These are phyloP conservation scores for Lycia hirtaria DNA, from an alignment of 2,888 invertebrate species.

Conservation along the genomic window DNA sequence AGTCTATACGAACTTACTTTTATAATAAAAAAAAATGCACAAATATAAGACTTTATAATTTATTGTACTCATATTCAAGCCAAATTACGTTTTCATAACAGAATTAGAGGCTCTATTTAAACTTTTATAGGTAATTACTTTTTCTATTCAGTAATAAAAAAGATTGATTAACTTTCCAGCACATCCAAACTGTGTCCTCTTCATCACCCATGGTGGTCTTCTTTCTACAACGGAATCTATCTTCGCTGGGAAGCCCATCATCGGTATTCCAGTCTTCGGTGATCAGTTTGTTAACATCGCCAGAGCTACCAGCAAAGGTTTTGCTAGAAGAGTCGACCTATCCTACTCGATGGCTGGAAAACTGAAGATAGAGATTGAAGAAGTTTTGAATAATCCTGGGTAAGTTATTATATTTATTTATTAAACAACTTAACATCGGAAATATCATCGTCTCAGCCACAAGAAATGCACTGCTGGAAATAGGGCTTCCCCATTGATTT, in stretches of 20 bases:
- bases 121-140: too few relatives aligned
- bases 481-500: too few relatives aligned
- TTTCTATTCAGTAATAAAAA: too few relatives aligned
- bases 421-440: too few relatives aligned
- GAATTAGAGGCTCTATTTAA: too few relatives aligned
- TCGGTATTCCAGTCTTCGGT: constrained; percentile 66
- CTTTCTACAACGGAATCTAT: constrained; percentile 65
- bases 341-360: constrained; percentile 46
- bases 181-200: constrained; percentile 66
- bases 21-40: too few relatives aligned
- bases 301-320: constrained; percentile 57
- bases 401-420: constrained; percentile 34
- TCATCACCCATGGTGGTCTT: constrained; percentile 72
- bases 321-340: constrained; percentile 51
- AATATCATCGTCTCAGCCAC: too few relatives aligned
- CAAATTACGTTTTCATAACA: too few relatives aligned
- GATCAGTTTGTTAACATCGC: constrained; percentile 66
- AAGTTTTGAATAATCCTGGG: constrained; percentile 51
- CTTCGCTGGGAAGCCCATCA: constrained; percentile 62
- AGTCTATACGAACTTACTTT: too few relatives aligned
- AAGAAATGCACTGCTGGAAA: too few relatives aligned
- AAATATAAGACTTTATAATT: too few relatives aligned
- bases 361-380: constrained; percentile 50
- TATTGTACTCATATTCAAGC: too few relatives aligned
- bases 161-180: constrained; percentile 47